These are phyloP conservation scores for Gerosis bhagava DNA, from an alignment of 2,888 invertebrate genomes.

Conservation along the genomic window DNA sequence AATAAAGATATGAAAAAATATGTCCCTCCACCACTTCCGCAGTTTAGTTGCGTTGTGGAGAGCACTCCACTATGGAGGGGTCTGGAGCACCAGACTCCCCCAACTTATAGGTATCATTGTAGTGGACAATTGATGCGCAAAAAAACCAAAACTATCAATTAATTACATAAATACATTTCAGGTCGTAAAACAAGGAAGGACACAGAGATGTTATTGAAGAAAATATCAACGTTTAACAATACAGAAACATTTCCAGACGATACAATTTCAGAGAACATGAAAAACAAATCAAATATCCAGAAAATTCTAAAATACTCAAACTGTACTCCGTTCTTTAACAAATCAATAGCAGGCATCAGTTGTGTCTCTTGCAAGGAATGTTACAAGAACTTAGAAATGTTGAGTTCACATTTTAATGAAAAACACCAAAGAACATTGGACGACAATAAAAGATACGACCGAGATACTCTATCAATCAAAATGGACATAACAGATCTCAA, in stretches of 20 bases:
- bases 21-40: too few relatives aligned
- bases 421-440: conserved; percentile 46
- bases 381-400: conserved; percentile 41
- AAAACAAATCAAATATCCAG: conserved; percentile 57
- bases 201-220: neutral
- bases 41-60: too few relatives aligned
- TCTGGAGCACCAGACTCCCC: too few relatives aligned
- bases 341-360: conserved; percentile 56
- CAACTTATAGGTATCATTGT: too few relatives aligned
- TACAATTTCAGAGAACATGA: conserved; percentile 43
- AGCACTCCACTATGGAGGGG: too few relatives aligned
- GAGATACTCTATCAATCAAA: conserved; percentile 63
- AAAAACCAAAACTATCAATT: too few relatives aligned
- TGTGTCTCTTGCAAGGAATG: conserved; percentile 64
- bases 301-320: conserved; percentile 64
- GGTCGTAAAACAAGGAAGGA: neutral
- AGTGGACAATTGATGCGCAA: too few relatives aligned
- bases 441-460: conserved; percentile 53
- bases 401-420: conserved; percentile 47
- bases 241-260: too few relatives aligned
- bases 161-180: too few relatives aligned
- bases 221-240: neutral
- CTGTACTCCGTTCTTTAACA: conserved; percentile 66
- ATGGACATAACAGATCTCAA: conserved; percentile 63
- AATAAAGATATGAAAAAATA: too few relatives aligned